phyloP scores from a whole-genome alignment of 2,113 vertebrate genomes.

The Puffinus mauretanicus region DNA sequence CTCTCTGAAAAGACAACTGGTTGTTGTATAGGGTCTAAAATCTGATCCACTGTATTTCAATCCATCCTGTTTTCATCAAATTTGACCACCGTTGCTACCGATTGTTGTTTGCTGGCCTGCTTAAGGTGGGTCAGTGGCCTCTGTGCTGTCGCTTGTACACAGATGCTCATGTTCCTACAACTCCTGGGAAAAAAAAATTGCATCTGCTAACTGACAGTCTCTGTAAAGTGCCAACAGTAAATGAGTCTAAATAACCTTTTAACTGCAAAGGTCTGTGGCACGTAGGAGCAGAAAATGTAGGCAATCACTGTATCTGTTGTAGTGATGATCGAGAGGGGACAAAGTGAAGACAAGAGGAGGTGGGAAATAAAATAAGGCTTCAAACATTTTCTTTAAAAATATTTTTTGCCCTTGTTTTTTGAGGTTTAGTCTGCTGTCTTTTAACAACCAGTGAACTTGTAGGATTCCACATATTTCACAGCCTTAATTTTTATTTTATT shows the following conservation, averaged over 20 bases:
- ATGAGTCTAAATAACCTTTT: not conserved
- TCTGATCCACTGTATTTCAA: not conserved
- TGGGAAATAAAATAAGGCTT: not conserved
- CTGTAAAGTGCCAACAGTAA: not conserved
- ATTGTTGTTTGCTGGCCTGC: not conserved
- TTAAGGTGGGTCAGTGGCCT: not conserved
- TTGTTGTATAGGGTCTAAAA: not conserved
- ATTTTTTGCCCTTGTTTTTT: not conserved
- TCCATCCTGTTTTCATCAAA: not conserved
- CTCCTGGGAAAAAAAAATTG: not conserved
- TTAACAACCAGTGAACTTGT: not conserved
- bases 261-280: not conserved
- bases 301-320: not conserved
- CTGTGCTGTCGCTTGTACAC: not conserved
- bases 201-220: not conserved
- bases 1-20: not conserved
- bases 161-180: not conserved
- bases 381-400: not conserved
- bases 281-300: not conserved
- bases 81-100: not conserved
- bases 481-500: not conserved
- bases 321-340: not conserved
- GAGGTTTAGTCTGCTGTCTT: not conserved
- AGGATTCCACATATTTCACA: not conserved
- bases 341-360: not conserved